Conservation (phyloP, 2,113 vertebrate genomes). For the Tachysurus vachellii region DNA sequence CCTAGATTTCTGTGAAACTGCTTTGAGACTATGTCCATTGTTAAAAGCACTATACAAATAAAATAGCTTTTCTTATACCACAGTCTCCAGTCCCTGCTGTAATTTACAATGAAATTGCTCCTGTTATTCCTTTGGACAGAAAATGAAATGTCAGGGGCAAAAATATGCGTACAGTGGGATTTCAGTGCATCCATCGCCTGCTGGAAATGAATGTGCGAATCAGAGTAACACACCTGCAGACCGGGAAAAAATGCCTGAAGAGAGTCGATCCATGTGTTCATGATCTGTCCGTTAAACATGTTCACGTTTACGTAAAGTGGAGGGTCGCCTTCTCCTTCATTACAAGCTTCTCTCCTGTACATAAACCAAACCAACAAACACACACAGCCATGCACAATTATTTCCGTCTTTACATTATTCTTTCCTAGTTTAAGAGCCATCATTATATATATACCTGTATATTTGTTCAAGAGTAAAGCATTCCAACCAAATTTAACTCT, state of each 20-base stretch:
- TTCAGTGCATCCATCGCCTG: not conserved
- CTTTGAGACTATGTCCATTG: too few species aligned
- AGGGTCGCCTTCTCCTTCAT: constrained; percentile 95
- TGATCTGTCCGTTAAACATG: constrained; percentile 96
- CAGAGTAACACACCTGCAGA: constrained; percentile 79
- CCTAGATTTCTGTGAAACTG: too few species aligned
- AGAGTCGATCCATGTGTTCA: constrained; percentile 99
- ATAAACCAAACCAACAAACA: not conserved
- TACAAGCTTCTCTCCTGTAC: constrained; percentile 88
- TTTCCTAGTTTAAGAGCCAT: not conserved
- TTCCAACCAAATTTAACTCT: not conserved
- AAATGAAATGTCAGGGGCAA: not conserved
- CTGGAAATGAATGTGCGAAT: not conserved
- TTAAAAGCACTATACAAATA: not conserved
- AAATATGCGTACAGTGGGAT: not conserved
- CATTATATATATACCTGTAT: not conserved
- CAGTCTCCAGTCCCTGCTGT: not conserved
- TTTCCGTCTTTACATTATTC: not conserved
- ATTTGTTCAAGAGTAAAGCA: not conserved
- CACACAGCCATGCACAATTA: not conserved
- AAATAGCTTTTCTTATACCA: not conserved
- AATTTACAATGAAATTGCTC: not conserved
- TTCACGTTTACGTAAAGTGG: constrained; percentile 97
- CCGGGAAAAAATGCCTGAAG: constrained; percentile 99
- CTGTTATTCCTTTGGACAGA: not conserved